Evolutionary conservation across 2,113 vertebrate species (phyloP).

Genomic region (Calidris pugnax): DNA sequence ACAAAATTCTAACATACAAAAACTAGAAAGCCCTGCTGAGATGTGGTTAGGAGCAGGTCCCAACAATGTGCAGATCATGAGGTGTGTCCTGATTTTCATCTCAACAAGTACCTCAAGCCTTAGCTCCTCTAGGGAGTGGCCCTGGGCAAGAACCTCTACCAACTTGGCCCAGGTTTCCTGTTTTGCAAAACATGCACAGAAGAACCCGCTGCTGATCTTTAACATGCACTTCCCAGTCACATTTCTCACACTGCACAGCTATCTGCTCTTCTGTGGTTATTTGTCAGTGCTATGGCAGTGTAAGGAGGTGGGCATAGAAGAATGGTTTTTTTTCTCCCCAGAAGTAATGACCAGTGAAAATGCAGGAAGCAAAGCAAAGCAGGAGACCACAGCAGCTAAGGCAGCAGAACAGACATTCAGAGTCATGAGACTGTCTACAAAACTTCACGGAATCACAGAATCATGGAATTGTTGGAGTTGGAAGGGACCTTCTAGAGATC

Average conservation of each 20-base stretch:
- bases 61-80: not conserved
- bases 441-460: not conserved
- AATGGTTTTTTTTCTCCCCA: not conserved
- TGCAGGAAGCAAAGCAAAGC: not conserved
- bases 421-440: not conserved
- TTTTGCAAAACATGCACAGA: conserved; percentile 7
- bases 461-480: too few species aligned
- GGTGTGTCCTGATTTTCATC: conserved; percentile 10
- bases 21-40: not conserved
- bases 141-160: conserved; percentile 4
- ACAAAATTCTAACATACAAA: not conserved
- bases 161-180: conserved; percentile 30
- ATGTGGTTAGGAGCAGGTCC: conserved; percentile 12
- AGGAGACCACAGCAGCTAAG: not conserved
- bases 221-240: not conserved
- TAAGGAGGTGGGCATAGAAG: not conserved
- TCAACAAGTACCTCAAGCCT: not conserved
- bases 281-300: too few species aligned
- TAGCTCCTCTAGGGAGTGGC: conserved; percentile 7
- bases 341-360: not conserved
- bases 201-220: not conserved
- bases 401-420: not conserved
- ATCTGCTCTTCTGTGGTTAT: not conserved
- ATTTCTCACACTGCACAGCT: not conserved
- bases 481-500: too few species aligned